phyloP scores from a whole-genome alignment of 2,113 vertebrate species.

The Eurypyga helias region DNA sequence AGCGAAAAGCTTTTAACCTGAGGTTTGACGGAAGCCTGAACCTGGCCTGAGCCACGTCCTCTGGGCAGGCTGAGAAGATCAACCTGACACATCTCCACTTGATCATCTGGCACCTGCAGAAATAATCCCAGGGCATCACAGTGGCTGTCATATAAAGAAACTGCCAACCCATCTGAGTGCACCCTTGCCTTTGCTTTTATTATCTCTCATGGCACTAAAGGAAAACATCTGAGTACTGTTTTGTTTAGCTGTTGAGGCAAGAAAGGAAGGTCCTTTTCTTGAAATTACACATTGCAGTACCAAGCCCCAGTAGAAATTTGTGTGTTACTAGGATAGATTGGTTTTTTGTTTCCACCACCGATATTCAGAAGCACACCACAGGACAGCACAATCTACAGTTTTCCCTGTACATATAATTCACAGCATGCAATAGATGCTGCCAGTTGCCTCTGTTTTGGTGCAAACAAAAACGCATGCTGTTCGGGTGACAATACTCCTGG shows the following conservation, averaged over 20 bases:
- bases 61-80: neutral
- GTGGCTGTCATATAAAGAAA: fast-evolving
- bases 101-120: neutral
- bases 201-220: neutral
- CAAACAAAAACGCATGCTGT: neutral
- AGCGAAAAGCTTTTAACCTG: neutral
- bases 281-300: neutral
- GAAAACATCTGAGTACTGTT: fast-evolving
- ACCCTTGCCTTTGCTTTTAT: neutral
- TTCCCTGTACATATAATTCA: neutral
- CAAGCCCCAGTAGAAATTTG: neutral
- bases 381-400: neutral
- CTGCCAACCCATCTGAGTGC: no score
- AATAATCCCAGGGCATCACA: neutral
- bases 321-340: neutral
- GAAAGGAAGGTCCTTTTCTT: neutral
- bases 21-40: neutral
- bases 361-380: fast-evolving
- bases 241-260: neutral
- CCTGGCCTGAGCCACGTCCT: neutral
- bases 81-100: neutral
- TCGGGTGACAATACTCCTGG: neutral
- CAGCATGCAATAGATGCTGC: neutral
- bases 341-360: neutral
- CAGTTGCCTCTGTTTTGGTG: neutral